Conservation (phyloP, 1,140 invertebrate species). For the Orchesella cincta region DNA sequence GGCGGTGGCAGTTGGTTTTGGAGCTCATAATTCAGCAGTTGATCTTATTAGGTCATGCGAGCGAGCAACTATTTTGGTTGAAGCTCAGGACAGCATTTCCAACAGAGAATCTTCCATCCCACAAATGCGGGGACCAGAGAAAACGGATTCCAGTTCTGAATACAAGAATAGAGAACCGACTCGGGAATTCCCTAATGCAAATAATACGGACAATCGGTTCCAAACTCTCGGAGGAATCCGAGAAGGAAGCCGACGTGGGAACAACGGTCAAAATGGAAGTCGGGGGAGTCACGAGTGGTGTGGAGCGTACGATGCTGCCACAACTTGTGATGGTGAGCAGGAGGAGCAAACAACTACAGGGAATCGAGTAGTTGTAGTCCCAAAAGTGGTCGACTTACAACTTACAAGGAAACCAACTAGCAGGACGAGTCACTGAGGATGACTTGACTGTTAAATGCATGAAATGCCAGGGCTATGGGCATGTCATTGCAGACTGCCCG, state of each 20-base stretch:
- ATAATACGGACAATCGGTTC: not conserved
- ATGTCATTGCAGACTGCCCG: too few species aligned
- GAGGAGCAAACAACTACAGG: not conserved
- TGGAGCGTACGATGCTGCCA: not conserved
- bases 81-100: too few species aligned
- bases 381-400: not conserved
- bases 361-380: not conserved
- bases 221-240: not conserved
- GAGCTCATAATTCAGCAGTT: not conserved
- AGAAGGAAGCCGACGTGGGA: not conserved
- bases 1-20: not conserved
- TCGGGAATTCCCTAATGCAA: not conserved
- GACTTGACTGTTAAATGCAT: too few species aligned
- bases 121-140: not conserved
- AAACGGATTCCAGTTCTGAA: not conserved
- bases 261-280: not conserved
- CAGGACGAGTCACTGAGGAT: too few species aligned
- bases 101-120: too few species aligned
- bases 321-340: not conserved
- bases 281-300: not conserved
- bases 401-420: not conserved
- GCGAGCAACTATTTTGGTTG: not conserved
- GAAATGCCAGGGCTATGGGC: too few species aligned
- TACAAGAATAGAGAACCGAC: not conserved
- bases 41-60: not conserved